phyloP scores from a whole-genome alignment of 2,797 vertebrate genomes.

The Halcyon leucocephala region DNA sequence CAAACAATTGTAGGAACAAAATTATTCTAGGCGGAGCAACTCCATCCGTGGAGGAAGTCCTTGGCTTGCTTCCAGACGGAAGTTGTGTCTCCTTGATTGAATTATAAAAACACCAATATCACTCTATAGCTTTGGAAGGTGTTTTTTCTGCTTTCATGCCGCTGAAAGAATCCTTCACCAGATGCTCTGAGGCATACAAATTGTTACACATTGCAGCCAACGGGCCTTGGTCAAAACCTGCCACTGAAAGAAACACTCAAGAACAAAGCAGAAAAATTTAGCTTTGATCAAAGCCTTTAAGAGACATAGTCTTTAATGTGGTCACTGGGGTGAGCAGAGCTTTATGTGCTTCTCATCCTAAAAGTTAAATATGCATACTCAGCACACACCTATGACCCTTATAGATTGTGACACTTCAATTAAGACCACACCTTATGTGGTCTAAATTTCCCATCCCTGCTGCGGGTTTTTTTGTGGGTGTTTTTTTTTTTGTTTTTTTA shows the following conservation, averaged over 20 bases:
- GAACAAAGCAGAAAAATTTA: not conserved
- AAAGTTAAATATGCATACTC: too few relatives aligned
- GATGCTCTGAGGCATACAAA: slow-evolving; percentile 9
- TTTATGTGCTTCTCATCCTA: not conserved
- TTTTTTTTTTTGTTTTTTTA: not conserved
- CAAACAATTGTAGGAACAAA: not conserved
- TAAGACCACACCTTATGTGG: not conserved
- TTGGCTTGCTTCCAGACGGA: not conserved
- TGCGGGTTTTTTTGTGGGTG: too few relatives aligned
- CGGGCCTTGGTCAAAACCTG: not conserved
- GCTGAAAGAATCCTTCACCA: not conserved
- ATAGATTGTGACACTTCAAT: not conserved
- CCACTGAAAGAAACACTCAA: not conserved
- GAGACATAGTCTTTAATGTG: not conserved
- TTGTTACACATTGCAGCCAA: slow-evolving; percentile 16
- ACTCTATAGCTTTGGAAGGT: not conserved
- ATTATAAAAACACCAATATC: not conserved
- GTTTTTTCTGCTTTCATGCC: not conserved
- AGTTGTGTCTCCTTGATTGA: not conserved
- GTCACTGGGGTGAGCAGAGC: not conserved
- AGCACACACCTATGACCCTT: not conserved
- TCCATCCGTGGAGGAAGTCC: not conserved
- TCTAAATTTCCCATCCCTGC: too few relatives aligned
- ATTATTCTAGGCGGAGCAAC: not conserved
- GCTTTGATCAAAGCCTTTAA: not conserved